Conservation (phyloP, 92 coral and sea anemone species). For the Parazoanthus swiftii region DNA sequence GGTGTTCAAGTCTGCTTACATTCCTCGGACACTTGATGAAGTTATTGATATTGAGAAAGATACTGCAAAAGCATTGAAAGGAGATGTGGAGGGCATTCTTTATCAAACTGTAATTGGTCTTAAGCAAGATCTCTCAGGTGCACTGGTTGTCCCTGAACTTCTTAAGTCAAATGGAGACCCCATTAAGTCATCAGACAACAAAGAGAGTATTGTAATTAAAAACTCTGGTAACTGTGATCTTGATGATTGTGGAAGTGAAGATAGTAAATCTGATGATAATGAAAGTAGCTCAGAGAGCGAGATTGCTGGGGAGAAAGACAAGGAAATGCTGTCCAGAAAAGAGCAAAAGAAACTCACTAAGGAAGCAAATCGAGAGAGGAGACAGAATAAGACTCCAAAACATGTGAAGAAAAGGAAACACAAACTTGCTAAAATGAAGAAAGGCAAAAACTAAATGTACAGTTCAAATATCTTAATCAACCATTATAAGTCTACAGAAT, state of each 20-base stretch:
- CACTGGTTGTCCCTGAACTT: slow-evolving; percentile 70
- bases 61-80: slow-evolving; percentile 68
- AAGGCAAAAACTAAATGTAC: slow-evolving; percentile 69
- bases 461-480: background rate
- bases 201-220: background rate
- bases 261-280: slow-evolving; percentile 38
- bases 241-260: slow-evolving; percentile 10
- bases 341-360: slow-evolving; percentile 92
- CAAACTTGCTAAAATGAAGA: slow-evolving; percentile 84
- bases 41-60: slow-evolving; percentile 91
- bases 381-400: slow-evolving; percentile 90
- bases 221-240: slow-evolving; percentile 3
- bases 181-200: background rate
- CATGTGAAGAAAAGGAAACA: slow-evolving; percentile 96
- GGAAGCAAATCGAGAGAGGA: slow-evolving; percentile 88
- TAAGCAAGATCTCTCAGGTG: slow-evolving; percentile 91
- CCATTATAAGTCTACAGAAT: no score
- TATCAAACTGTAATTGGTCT: slow-evolving; percentile 90
- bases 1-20: slow-evolving; percentile 91
- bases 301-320: slow-evolving; percentile 39
- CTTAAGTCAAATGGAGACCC: slow-evolving; percentile 26
- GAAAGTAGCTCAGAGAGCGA: slow-evolving; percentile 65
- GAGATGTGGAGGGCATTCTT: slow-evolving; percentile 77
- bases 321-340: slow-evolving; percentile 60
- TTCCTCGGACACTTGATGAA: slow-evolving; percentile 92